Evolutionary conservation across 2,113 vertebrate genomes (phyloP), one percentile per base, ranked within the genome.

Genomic region (Tyto alba): DNA sequence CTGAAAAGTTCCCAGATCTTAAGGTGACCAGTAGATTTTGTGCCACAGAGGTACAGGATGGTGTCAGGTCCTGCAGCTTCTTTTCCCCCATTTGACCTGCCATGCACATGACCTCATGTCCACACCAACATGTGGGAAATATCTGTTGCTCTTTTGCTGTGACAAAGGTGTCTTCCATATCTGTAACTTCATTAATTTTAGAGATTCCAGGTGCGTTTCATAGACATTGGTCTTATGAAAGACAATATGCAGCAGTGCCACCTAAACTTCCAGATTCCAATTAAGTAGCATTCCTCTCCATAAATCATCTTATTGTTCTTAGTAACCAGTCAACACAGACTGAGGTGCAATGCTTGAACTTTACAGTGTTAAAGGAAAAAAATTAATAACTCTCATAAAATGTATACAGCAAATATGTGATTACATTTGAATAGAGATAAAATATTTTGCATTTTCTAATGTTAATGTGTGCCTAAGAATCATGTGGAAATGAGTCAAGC

Each of bases 11-110:
- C n/a, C 22, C 8, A 53, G 32, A 25, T 18, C 10, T 45, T 38
- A 52, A 3, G 5, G 5, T 40, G 16, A n/a, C 16, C 1, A 0
- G 20, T 2, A 50, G 18, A 38, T 82, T 76, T 63, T 57, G 41
- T 69, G 26, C 18, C 25, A 26, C 0, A 1, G 2, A 11, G 60
- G 3, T 21, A 76, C 3, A 1, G 11, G 41, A 69, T 19, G 5
- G 30, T 17, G 41, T 62, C 22, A 34, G 18, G 13, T 55, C 6
- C 69, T 32, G 5, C 32, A 43, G n/a, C 6, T 15, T 36, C 12
- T 60, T 78, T 66, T 77, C 16, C 23, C 13, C 13, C 15, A 13
- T 26, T 53, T 89, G 15, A 25, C 25, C 45, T 2, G 2, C 26
- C 19, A 43, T 17, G 23, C 9, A n/a, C 13, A 12, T 29, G 34